Base-by-base conservation (phyloP, 2,888 invertebrate species). In the Lydus trimaculatus region DNA sequence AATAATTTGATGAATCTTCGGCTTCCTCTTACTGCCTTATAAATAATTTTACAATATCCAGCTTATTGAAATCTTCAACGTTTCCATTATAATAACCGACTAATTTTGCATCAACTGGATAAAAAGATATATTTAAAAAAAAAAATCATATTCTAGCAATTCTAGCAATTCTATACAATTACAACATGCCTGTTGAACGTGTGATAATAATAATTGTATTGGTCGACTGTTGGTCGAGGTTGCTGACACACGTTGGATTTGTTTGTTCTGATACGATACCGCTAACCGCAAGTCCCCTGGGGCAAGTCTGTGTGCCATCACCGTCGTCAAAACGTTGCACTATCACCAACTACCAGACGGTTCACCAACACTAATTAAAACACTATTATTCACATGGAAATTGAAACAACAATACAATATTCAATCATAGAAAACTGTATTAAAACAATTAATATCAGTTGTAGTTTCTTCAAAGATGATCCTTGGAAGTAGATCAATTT, bases 221-320 rank as follows among this genome's bases (percentile, higher is more conserved):
- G 64, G 61, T 56, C 8, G 11, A 25, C 61, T 33, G 61, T 56
- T 23, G 52, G 25, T 59, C 59, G 61, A 65, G 65, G 65, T 31
- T 65, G 69, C 69, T 69, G 69, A 66, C 70, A 70, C 66, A 66
- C 64, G 66, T 66, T 64, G 64, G 66, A 66, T 70, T 70, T 70
- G 70, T 70, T 70, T 70, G 64, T 66, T 70, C 58, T 70, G 64
- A 36, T 58, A 64, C 64, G 66, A 70, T 64, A 64, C 64, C 66
- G 48, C 28, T 64, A 61, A 58, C 64, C 62, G 31, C 69, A 61
- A 61, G 43, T 66, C 69, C 61, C 69, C 48, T 58, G 63, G 66
- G 66, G 20, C 52, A 20, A n/a, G 69, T 48, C 65, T 63, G 31
- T 63, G 31, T 67, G 23, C 63, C 65, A 65, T 69, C 69, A 52